Conservation (phyloP, 2,113 vertebrate species). For the Serinus canaria region DNA sequence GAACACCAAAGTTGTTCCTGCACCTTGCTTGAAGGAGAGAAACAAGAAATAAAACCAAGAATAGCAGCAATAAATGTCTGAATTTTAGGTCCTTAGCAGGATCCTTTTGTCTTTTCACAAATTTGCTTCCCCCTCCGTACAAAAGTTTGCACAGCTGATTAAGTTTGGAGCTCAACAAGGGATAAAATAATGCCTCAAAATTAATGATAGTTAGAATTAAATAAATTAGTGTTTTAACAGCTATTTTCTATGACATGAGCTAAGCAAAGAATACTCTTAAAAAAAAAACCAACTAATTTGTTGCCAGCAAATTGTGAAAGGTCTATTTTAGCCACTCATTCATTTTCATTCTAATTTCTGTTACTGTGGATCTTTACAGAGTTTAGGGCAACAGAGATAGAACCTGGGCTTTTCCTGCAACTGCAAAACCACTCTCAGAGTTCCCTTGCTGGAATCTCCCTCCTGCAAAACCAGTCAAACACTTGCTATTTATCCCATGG, state of each 20-base stretch:
- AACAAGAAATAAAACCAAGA: neutral
- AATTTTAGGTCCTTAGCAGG: neutral
- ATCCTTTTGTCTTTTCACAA: neutral
- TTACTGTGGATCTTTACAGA: fast-evolving
- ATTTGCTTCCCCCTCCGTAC: fast-evolving
- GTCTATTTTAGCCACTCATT: neutral
- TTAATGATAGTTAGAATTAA: neutral
- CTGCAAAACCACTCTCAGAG: neutral
- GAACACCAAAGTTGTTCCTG: neutral
- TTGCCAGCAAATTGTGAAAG: neutral
- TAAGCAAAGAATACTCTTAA: neutral
- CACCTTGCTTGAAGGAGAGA: neutral
- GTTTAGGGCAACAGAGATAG: neutral
- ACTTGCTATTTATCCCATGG: fast-evolving
- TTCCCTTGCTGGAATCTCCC: neutral
- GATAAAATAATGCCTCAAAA: neutral
- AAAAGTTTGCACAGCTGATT: neutral
- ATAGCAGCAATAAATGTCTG: neutral
- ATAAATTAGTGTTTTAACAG: neutral
- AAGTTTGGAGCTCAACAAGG: neutral
- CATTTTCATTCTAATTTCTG: neutral
- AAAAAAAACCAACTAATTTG: neutral
- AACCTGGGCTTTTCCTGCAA: neutral
- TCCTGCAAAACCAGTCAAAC: neutral
- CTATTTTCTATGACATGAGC: neutral